These are phyloP conservation scores for Cephus rjabovi DNA, from an alignment of 2,888 invertebrate genomes.

Conservation along the genomic window DNA sequence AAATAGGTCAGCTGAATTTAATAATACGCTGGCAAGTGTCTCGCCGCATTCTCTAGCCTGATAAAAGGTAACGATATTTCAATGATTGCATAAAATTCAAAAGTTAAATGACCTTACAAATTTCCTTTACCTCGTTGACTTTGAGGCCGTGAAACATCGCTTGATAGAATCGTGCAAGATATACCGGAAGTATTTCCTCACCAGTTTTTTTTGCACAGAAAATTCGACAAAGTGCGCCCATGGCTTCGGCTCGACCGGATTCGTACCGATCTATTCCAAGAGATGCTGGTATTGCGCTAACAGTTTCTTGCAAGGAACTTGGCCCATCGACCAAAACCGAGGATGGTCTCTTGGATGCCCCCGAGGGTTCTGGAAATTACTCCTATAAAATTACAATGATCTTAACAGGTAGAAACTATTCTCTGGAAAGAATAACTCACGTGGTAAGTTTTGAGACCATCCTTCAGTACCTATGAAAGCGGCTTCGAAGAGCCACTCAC, in stretches of 20 bases:
- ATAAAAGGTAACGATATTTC: conserved; percentile 15
- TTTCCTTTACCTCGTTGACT: conserved; percentile 71
- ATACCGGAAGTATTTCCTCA: conserved; percentile 92
- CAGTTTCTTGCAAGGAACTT: conserved; percentile 74
- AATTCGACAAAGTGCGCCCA: conserved; percentile 94
- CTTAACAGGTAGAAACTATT: conserved; percentile 18
- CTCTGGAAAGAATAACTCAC: conserved; percentile 55
- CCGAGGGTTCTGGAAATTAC: conserved; percentile 52
- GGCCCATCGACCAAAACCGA: conserved; percentile 77
- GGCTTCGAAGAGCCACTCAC: conserved; percentile 97
- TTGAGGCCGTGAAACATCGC: conserved; percentile 89
- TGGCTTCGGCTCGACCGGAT: conserved; percentile 91
- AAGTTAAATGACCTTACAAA: conserved; percentile 15
- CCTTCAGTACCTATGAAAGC: conserved; percentile 87
- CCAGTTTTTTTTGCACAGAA: conserved; percentile 96
- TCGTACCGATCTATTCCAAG: conserved; percentile 83
- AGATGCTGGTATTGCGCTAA: conserved; percentile 75
- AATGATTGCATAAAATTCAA: not conserved
- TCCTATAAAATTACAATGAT: conserved; percentile 11
- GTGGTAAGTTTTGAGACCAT: conserved; percentile 70
- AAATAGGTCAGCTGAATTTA: conserved; percentile 89
- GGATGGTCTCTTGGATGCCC: conserved; percentile 73
- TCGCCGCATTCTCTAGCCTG: conserved; percentile 75
- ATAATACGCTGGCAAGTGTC: conserved; percentile 87
- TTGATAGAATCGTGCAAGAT: conserved; percentile 93